phyloP scores from a whole-genome alignment of 2,797 vertebrate species.

The Galaxias olidus region DNA sequence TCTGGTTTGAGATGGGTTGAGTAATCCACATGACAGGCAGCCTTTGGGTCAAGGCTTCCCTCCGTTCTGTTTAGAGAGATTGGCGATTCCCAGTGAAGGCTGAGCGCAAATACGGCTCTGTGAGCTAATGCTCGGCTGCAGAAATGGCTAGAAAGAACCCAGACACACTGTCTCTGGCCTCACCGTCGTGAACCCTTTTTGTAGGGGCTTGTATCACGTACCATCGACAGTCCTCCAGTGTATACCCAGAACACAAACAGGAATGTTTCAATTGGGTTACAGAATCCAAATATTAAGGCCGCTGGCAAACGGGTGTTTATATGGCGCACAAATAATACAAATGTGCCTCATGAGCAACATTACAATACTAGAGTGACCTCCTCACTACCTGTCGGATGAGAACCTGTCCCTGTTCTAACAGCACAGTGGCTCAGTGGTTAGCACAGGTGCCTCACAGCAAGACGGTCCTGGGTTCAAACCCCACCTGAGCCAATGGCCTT shows the following conservation, averaged over 20 bases:
- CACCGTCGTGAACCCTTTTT: constrained; percentile 26
- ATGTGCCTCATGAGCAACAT: no score
- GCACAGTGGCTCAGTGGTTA: no score
- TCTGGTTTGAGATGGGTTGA: constrained; percentile 64
- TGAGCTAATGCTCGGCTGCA: constrained; percentile 46
- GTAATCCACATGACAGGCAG: constrained; percentile 68
- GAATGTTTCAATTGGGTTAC: no score
- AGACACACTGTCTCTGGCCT: constrained; percentile 28
- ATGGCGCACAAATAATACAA: no score
- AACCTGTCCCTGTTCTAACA: constrained; percentile 33
- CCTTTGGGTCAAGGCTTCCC: constrained; percentile 64
- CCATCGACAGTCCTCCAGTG: no score
- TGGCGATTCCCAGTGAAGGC: constrained; percentile 58
- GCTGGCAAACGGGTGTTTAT: no score
- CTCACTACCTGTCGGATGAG: no score
- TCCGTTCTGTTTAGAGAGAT: constrained; percentile 49
- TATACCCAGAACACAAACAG: not conserved
- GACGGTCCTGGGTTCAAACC: no score
- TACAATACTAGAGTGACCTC: no score
- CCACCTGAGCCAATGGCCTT: no score
- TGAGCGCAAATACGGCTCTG: constrained; percentile 57
- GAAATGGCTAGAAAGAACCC: constrained; percentile 29
- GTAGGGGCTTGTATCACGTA: constrained; percentile 13
- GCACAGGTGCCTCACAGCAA: no score
- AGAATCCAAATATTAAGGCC: no score